phyloP scores from a whole-genome alignment of 2,888 invertebrate species.

The Azorinus chamasolen region DNA sequence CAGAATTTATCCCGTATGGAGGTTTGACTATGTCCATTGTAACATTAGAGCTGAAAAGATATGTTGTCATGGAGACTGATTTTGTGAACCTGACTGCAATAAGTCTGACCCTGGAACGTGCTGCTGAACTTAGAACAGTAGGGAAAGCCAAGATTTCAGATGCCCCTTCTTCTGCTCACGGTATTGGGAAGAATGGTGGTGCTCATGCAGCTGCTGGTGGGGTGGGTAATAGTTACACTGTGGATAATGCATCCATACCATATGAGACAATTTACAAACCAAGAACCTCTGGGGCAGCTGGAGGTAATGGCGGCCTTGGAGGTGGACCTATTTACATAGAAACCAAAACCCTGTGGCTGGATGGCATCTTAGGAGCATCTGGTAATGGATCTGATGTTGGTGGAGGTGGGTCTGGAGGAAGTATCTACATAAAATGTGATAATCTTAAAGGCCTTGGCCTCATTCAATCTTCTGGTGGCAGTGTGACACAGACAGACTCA shows the following conservation, averaged over 20 bases:
- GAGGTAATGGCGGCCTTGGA: slow-evolving; percentile 69
- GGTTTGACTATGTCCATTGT: slow-evolving; percentile 65
- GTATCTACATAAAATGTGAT: slow-evolving; percentile 67
- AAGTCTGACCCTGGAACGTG: slow-evolving; percentile 71
- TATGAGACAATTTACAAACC: slow-evolving; percentile 75
- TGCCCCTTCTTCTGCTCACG: slow-evolving; percentile 58
- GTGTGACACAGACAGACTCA: slow-evolving; percentile 37
- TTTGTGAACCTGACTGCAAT: slow-evolving; percentile 69
- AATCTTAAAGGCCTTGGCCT: slow-evolving; percentile 71
- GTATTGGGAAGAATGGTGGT: slow-evolving; percentile 64
- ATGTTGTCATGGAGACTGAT: slow-evolving; percentile 67
- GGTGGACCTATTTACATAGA: slow-evolving; percentile 70
- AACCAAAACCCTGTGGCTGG: slow-evolving; percentile 66
- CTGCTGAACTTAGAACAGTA: slow-evolving; percentile 69
- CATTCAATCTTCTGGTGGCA: slow-evolving; percentile 72
- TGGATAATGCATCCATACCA: slow-evolving; percentile 59
- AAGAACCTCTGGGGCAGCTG: slow-evolving; percentile 62
- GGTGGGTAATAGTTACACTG: slow-evolving; percentile 50
- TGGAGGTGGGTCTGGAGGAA: slow-evolving; percentile 79
- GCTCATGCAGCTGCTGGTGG: slow-evolving; percentile 75
- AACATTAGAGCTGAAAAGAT: slow-evolving; percentile 74
- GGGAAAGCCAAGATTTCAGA: slow-evolving; percentile 54
- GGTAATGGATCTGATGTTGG: slow-evolving; percentile 62
- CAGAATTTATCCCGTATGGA: slow-evolving; percentile 63
- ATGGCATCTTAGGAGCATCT: slow-evolving; percentile 73